Evolutionary conservation across 92 coral and sea anemone genomes (phyloP).

Genomic region (Umimayanthus chanpuru): DNA sequence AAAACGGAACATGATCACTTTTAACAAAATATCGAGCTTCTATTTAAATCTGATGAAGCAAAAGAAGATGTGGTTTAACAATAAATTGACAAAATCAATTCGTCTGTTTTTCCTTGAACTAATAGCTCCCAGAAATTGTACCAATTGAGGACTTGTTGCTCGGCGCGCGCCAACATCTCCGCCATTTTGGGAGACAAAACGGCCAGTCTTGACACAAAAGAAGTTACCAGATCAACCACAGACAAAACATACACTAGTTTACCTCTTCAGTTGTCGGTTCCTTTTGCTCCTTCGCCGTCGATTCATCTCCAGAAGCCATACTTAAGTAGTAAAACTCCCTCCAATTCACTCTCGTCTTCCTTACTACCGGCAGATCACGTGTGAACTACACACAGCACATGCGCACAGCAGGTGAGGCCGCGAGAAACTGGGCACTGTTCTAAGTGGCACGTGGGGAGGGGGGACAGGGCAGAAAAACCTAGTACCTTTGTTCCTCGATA

Average conservation of each 20-base stretch:
- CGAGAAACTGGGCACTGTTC: conserved; percentile 39
- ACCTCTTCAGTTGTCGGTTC: conserved; percentile 88
- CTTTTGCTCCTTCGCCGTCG: conserved; percentile 87
- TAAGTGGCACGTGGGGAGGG: too few species aligned
- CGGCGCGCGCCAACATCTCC: conserved; percentile 43
- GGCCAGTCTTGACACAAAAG: neutral
- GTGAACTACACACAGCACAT: conserved; percentile 72
- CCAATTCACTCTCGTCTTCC: conserved; percentile 48
- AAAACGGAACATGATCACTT: neutral
- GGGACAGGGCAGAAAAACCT: too few species aligned
- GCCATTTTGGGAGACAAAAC: conserved; percentile 37
- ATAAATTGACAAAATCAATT: neutral
- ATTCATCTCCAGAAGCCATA: conserved; percentile 99
- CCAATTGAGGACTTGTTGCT: neutral
- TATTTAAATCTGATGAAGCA: neutral
- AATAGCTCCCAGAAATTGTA: neutral
- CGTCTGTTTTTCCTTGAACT: conserved; percentile 32
- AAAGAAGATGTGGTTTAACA: neutral
- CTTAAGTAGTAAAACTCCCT: conserved; percentile 53
- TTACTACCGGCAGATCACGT: conserved; percentile 90
- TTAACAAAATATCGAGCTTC: neutral
- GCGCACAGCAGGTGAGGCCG: conserved; percentile 64
- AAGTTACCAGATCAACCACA: neutral
- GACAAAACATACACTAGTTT: conserved; percentile 26
- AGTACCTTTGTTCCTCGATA: too few species aligned